phyloP scores from a whole-genome alignment of 2,113 vertebrate genomes.

The Phaethon lepturus region DNA sequence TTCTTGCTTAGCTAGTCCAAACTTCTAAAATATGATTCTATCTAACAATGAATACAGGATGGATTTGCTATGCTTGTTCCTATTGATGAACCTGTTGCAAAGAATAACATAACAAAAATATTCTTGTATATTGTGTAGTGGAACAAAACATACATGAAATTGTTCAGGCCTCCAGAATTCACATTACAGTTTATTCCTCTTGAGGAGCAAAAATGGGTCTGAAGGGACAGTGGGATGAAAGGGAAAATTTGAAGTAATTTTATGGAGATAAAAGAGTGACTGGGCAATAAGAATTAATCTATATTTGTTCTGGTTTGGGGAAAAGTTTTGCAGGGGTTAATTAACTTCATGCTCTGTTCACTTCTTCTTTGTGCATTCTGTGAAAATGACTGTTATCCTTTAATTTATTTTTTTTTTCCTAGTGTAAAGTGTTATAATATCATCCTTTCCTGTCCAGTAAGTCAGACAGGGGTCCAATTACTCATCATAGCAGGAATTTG shows the following conservation, averaged over 20 bases:
- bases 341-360: background rate
- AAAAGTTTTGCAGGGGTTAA: background rate
- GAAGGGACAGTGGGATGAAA: background rate
- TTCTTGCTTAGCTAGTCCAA: background rate
- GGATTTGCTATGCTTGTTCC: background rate
- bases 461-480: background rate
- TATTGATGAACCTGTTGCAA: background rate
- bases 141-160: background rate
- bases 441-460: background rate
- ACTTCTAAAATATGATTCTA: background rate
- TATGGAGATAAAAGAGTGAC: background rate
- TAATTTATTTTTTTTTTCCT: conserved; percentile 31
- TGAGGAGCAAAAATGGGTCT: background rate
- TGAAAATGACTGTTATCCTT: background rate
- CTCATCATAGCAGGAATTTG: background rate
- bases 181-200: background rate
- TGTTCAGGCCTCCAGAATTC: background rate
- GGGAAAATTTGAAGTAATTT: background rate
- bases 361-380: background rate
- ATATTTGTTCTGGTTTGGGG: background rate
- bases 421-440: background rate
- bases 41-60: background rate
- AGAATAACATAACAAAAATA: background rate
- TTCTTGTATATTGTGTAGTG: background rate
- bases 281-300: background rate